These are phyloP conservation scores for Phaonia tiefii DNA, from an alignment of 2,888 invertebrate genomes.

Conservation along the genomic window DNA sequence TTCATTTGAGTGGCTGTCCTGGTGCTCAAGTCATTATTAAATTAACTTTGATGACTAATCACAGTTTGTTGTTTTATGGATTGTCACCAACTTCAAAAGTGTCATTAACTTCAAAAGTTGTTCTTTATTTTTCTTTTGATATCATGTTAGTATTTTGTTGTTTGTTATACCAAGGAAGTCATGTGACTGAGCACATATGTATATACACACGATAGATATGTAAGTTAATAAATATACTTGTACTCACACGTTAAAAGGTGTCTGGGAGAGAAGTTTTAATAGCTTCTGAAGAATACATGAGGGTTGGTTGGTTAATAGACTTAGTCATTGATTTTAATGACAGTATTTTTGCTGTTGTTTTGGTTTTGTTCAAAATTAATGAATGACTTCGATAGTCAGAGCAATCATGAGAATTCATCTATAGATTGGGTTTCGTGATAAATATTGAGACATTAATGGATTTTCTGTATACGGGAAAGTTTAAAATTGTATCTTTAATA, in stretches of 20 bases:
- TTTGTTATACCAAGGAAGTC: no score
- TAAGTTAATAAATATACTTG: no score
- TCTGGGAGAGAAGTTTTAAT: background rate
- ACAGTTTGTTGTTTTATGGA: conserved; percentile 40
- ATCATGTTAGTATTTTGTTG: background rate
- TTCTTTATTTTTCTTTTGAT: conserved; percentile 3
- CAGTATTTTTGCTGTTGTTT: background rate
- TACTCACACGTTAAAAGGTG: background rate
- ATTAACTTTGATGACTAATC: conserved; percentile 62
- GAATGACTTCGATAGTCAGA: background rate
- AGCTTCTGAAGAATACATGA: background rate
- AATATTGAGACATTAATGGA: no score
- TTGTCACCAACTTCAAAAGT: conserved; percentile 40
- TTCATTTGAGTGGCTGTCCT: background rate
- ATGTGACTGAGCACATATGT: no score
- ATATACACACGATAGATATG: no score
- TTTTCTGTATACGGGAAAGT: no score
- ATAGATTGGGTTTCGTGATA: no score
- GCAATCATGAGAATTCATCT: no score
- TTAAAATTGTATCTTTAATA: no score
- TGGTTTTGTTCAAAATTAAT: conserved; percentile 13
- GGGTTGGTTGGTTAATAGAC: conserved; percentile 31
- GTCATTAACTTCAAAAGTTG: conserved; percentile 31
- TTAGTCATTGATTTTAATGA: conserved; percentile 63
- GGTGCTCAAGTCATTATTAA: conserved; percentile 47